Base-by-base conservation (phyloP, 2,113 vertebrate genomes). In the Aptenodytes forsteri region DNA sequence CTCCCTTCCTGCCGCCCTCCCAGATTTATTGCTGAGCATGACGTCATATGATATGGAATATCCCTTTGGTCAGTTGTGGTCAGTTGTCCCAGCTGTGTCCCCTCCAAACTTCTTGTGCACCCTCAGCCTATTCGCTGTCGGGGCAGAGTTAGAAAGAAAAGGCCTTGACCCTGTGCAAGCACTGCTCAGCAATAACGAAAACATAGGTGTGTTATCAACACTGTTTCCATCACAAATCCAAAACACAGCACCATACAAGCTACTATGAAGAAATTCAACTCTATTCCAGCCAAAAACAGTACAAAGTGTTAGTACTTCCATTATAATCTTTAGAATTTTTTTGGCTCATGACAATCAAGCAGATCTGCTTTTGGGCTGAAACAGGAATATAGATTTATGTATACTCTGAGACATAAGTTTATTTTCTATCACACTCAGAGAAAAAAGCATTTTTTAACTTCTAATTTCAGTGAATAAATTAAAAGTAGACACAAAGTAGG, bases 41-140 rank as follows among this genome's bases (percentile, higher is more conserved):
- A 11, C 4, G 1, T 64, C 6, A 16, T 32, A 44, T 10, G 10
- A 7, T 23, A 25, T 36, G 36, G 25, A 4, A 59, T 30, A 42
- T 10, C 8, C 4, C 18, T 77, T 77, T 3, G 30, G 44, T 50
- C 54, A 50, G 30, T 16, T 50, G 54, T 3, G 9, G 42, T 77
- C 62, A 77, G 42, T 7, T 76, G 8, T n/a, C n/a, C 10, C 3
- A 7, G 9, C 44, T 42, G 29, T 58, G 18, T 55, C 14, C 18
- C n/a, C 9, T 56, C 50, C 22, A 18, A 56, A 20, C 27, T 26
- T 47, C 29, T 47, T 66, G 18, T 40, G n/a, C 18, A 19, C 11
- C 7, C n/a, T 11, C 7, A 34, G 27, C 7, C 40, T 52, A 23
- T 16, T 72, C 1, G 1, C 19, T 72, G 21, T 30, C 2, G 9